Base-by-base conservation (phyloP, 1,140 invertebrate genomes). In the Drosophila funebris region DNA sequence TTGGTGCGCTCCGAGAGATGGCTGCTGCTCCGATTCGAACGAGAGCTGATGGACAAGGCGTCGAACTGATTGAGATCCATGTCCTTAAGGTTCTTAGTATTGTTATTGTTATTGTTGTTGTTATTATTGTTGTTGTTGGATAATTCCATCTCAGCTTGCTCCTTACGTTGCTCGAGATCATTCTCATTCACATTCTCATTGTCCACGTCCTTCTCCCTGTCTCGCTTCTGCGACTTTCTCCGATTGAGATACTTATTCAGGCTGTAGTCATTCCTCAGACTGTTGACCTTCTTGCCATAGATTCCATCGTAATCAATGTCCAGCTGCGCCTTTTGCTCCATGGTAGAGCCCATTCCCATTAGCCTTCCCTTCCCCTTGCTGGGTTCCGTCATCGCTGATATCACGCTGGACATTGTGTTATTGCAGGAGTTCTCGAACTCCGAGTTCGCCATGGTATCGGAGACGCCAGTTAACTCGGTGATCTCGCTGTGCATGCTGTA, bases 181-280 rank as follows among this genome's bases (percentile, higher is more conserved):
- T 52, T 27, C 0, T 27, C 24, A 4, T 27, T 27, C 4, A 5
- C 6, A 27, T 27, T 4, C n/a, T 46, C 44, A 0, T 39, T 44
- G 24, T 58, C 56, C 13, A 13, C 7, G 6, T 60, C 18, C 36
- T 27, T 43, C 6, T 57, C 44, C 31, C 58, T 20, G 9, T 79
- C 73, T 5, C 67, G 29, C 36, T 78, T 73, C 5, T 78, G 83
- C 8, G 75, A 75, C 22, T 91, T 91, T 1, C 87, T 68, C 0
- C 90, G 78, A 52, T 91, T 91, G 48, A 91, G 77, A 80, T 91
- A 91, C 79, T 91, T 91, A 24, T 81, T 91, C 0, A 91, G 73
- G 20, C 90, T 91, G 50, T 91, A 91, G 43, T 91, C 90, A 6
- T 88, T 90, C 13, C 90, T 63, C 44, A 91, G 57, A 24, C 90